Percentiles rank a stretch among this genome's conserved stretches.
Evolutionary conservation across 2,888 invertebrate genomes (phyloP).

Genomic region (Ophion slaviceki): DNA sequence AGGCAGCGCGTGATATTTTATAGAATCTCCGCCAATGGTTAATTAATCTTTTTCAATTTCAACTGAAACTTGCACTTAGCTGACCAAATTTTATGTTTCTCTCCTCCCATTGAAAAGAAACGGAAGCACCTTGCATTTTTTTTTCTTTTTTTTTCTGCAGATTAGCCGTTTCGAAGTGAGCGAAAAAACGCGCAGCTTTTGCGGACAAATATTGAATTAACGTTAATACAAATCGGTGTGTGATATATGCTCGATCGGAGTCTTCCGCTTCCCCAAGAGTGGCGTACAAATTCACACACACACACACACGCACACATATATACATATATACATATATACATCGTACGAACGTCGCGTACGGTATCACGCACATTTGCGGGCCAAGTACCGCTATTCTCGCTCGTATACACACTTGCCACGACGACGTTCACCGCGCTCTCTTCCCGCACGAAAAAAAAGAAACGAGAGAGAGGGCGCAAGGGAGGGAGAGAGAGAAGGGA

Average conservation of each 20-base stretch:
- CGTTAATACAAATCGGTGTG: neutral
- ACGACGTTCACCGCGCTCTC: conserved; percentile 55
- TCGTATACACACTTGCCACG: conserved; percentile 67
- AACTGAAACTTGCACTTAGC: too few species aligned
- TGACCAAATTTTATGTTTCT: too few species aligned
- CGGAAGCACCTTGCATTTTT: too few species aligned
- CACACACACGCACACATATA: conserved; percentile 29
- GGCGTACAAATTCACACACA: conserved; percentile 25
- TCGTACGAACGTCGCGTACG: conserved; percentile 75
- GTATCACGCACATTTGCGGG: conserved; percentile 80
- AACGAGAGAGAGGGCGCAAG: conserved; percentile 10
- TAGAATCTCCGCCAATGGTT: too few species aligned
- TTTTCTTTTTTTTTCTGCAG: too few species aligned
- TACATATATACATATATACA: conserved; percentile 70
- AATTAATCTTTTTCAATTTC: too few species aligned
- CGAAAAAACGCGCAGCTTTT: conserved; percentile 1
- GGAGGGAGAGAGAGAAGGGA: conserved; percentile 28
- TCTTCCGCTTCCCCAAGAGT: conserved; percentile 8
- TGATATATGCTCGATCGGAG: conserved; percentile 28
- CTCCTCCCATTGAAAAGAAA: too few species aligned
- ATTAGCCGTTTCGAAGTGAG: neutral
- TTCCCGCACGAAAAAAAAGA: conserved; percentile 58
- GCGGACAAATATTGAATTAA: neutral
- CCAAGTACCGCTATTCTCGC: conserved; percentile 81
- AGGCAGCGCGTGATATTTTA: too few species aligned